Base-by-base conservation (phyloP, 2,888 invertebrate genomes). In the Dascillus cervinus region DNA sequence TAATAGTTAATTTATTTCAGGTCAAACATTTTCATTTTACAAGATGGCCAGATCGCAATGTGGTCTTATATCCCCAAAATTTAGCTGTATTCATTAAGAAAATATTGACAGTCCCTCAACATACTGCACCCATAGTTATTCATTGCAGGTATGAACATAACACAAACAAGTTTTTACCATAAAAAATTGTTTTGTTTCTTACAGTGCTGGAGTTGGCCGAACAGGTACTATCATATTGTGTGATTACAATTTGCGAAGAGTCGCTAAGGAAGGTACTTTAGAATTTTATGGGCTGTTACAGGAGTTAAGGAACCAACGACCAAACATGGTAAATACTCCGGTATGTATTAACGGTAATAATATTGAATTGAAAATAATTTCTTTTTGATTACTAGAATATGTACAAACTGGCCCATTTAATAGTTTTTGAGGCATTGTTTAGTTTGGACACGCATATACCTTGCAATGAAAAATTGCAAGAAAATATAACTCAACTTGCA, bases 91-190 rank as follows among this genome's bases (percentile, higher is more conserved):
- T 41, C 23, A 23, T 38, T 11, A 31, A 35, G 39, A 61, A 56
- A 41, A 43, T 70, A 1, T 45, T 64, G 57, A 60, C 20, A 52
- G 62, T 17, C 50, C 58, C 15, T 29, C 55, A 12, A 57, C 32
- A 44, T 3, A 37, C 40, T 13, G 44, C 49, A 5, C 70, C 72
- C 1, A 56, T 71, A 2, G 53, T 72, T 3, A 66, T 75, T 0
- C 75, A 75, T 47, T 75, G 75, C 60, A 60, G 58, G 59, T 60
- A n/a, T n/a, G n/a, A n/a, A n/a, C n/a, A n/a, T n/a, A n/a, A n/a
- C n/a, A n/a, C n/a, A n/a, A n/a, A n/a, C n/a, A n/a, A n/a, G n/a
- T n/a, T n/a, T n/a, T n/a, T n/a, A n/a, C n/a, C n/a, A n/a, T n/a
- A n/a, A n/a, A n/a, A n/a, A n/a, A n/a, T n/a, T n/a, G n/a, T n/a